Percentiles rank a stretch among this genome's conserved stretches.
These are phyloP conservation scores for Malurus alboscapulatus DNA, from an alignment of 2,113 vertebrate species.

Conservation along the genomic window DNA sequence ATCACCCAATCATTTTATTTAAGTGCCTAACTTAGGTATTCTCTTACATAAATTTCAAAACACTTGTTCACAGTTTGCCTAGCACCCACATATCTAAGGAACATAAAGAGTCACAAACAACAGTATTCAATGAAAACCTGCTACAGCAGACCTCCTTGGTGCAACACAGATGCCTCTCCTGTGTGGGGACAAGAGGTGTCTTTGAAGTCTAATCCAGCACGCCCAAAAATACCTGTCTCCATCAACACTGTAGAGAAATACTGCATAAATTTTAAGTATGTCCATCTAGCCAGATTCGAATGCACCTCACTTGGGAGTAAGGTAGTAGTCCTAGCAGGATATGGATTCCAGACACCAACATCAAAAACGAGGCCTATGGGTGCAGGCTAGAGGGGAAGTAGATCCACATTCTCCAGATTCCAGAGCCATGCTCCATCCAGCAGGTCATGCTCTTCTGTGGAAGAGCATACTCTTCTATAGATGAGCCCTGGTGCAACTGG, in stretches of 20 bases:
- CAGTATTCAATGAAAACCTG: neutral
- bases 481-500: neutral
- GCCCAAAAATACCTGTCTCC: neutral
- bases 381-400: neutral
- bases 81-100: neutral
- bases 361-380: neutral
- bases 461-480: neutral
- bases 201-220: neutral
- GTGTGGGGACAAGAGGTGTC: neutral
- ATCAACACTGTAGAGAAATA: neutral
- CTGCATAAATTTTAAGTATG: neutral
- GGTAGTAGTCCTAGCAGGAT: neutral
- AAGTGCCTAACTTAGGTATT: neutral
- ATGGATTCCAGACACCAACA: neutral
- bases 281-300: neutral
- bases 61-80: neutral
- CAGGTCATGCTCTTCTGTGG: rapidly evolving
- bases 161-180: neutral
- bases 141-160: neutral
- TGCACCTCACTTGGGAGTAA: neutral
- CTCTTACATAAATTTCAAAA: neutral
- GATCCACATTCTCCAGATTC: neutral
- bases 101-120: neutral
- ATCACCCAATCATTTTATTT: neutral
- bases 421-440: neutral